Evolutionary conservation across 2,888 invertebrate genomes (phyloP).

Genomic region (Endotricha flammealis): DNA sequence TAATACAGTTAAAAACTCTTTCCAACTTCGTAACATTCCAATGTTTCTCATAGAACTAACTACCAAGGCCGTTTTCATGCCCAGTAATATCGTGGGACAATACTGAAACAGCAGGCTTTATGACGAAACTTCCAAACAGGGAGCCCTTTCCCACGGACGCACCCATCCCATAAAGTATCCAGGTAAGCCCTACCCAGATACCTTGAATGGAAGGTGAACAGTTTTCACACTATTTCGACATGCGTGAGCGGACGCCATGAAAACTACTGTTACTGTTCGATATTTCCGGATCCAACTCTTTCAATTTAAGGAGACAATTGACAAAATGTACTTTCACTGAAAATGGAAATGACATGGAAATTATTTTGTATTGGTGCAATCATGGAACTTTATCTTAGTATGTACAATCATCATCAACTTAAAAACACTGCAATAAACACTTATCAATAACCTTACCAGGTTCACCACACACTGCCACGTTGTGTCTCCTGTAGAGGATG

Average conservation of each 20-base stretch:
- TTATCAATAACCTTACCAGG: too few species aligned
- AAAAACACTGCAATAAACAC: too few species aligned
- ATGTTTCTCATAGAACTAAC: too few species aligned
- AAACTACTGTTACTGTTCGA: slow-evolving; percentile 44
- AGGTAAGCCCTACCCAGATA: slow-evolving; percentile 47
- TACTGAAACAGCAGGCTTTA: background rate
- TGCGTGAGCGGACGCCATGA: slow-evolving; percentile 48
- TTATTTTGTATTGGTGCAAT: too few species aligned
- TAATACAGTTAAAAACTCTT: too few species aligned
- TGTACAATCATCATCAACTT: too few species aligned
- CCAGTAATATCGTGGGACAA: background rate
- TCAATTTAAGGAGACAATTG: slow-evolving; percentile 36
- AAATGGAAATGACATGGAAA: background rate
- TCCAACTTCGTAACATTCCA: too few species aligned
- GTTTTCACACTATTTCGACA: slow-evolving; percentile 65
- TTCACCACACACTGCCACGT: too few species aligned
- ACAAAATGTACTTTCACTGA: slow-evolving; percentile 47
- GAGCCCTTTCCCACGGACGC: slow-evolving; percentile 54
- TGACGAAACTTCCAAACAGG: slow-evolving; percentile 1
- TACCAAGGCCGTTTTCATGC: background rate
- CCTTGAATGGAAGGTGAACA: slow-evolving; percentile 34
- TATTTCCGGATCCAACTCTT: slow-evolving; percentile 43
- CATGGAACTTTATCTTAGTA: too few species aligned
- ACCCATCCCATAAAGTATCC: slow-evolving; percentile 37
- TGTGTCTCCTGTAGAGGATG: too few species aligned